Base-by-base conservation (phyloP, 2,888 invertebrate genomes). In the Diplazon laetatorius region DNA sequence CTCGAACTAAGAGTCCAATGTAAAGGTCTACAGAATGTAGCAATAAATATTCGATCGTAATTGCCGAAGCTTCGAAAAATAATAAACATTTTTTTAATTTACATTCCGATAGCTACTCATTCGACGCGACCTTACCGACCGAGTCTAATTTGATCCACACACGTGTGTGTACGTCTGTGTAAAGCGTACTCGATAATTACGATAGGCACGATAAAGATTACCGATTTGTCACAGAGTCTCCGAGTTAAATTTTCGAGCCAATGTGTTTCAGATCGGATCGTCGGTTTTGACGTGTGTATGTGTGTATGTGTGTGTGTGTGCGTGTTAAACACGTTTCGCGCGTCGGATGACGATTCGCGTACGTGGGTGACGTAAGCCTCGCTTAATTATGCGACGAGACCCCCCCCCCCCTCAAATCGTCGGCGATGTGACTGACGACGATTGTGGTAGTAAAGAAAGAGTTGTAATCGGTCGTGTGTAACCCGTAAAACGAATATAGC, bases 301-400 rank as follows among this genome's bases (percentile, higher is more conserved):
- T n/a, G n/a, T n/a, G 5, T 10, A 8, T 10, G 48, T 10, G 5
- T 18, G n/a, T n/a, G n/a, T n/a, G n/a, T n/a, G 5, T 10, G 2
- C 18, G 48, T 10, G 5, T 18, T 20, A n/a, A 5, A 14, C 25
- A 25, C 25, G 25, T n/a, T 25, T n/a, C 6, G 22, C 52, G 20
- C 9, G 55, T 8, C 55, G 35, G 25, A 55, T 30, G 73, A 73
- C 65, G 70, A 78, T 66, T 74, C 12, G 22, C 12, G 39, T 55
- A 42, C 59, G 59, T 37, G 65, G 46, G 46, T 78, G 78, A 78
- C 78, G 78, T 74, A 74, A 74, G 69, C 70, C n/a, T 25, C 37
- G 37, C 20, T 46, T 70, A 78, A 78, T 70, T 74, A 74, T 78
- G 65, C 65, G 57, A 60, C 42, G 30, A 63, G 70, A 63, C n/a